Evolutionary conservation across 2,797 vertebrate genomes (phyloP).

Genomic region (Cynodonichthys magdalenae): DNA sequence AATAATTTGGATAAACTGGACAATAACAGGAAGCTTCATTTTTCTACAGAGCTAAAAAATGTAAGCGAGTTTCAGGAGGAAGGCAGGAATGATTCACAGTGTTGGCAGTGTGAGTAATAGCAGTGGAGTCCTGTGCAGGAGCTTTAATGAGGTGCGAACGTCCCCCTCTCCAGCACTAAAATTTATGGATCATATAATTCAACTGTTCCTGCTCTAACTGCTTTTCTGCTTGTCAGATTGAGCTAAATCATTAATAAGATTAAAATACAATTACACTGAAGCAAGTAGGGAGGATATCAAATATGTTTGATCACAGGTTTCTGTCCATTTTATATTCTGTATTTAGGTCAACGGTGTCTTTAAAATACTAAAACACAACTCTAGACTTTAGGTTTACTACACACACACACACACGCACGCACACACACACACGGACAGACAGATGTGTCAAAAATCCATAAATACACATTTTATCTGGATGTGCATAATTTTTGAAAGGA

Average conservation of each 20-base stretch:
- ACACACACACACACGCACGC: not conserved
- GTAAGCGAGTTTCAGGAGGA: slow-evolving; percentile 25
- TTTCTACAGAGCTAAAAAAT: not conserved
- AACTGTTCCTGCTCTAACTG: slow-evolving; percentile 27
- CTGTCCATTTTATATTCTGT: too few species aligned
- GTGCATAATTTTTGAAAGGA: too few species aligned
- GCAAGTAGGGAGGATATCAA: slow-evolving; percentile 8
- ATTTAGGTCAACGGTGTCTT: not conserved
- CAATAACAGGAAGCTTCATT: not conserved
- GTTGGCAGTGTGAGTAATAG: slow-evolving; percentile 60
- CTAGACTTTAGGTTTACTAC: not conserved
- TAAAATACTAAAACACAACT: not conserved
- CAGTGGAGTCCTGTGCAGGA: slow-evolving; percentile 28
- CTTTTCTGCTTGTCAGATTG: slow-evolving; percentile 27
- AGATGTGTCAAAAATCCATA: too few species aligned
- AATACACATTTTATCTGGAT: too few species aligned
- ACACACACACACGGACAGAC: not conserved
- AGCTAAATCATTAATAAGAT: slow-evolving; percentile 55
- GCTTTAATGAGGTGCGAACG: slow-evolving; percentile 68
- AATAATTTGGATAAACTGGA: not conserved
- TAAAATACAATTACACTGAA: slow-evolving; percentile 42
- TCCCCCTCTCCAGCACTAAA: slow-evolving; percentile 44
- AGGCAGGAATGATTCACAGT: slow-evolving; percentile 42
- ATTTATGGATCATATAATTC: slow-evolving; percentile 58
- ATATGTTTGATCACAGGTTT: slow-evolving; percentile 9